These are phyloP conservation scores for Myioborus miniatus DNA, from an alignment of 2,797 vertebrate genomes.

Conservation along the genomic window DNA sequence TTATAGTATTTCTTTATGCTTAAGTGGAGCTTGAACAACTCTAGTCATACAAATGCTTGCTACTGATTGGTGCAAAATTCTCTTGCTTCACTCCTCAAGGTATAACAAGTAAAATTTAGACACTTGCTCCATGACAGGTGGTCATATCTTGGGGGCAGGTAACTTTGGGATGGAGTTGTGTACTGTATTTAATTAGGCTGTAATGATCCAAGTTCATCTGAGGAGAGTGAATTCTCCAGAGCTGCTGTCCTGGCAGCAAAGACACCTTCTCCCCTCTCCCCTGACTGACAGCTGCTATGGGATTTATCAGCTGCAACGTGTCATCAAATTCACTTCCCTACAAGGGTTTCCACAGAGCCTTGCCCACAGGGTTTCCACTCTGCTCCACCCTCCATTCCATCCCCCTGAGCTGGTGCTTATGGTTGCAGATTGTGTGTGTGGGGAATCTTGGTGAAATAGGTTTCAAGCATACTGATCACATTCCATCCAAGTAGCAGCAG, in stretches of 20 bases:
- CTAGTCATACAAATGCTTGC: background rate
- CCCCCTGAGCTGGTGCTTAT: background rate
- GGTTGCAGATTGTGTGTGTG: rapidly evolving
- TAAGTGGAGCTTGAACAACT: background rate
- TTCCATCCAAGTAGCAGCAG: background rate
- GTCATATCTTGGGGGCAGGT: too few relatives aligned
- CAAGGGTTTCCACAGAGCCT: background rate
- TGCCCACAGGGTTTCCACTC: background rate
- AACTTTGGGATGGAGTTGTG: background rate
- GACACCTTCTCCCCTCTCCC: background rate
- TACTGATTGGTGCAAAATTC: background rate
- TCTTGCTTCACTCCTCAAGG: rapidly evolving
- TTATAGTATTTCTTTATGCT: background rate
- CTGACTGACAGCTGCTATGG: background rate
- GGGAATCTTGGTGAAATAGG: background rate
- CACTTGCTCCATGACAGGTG: too few relatives aligned
- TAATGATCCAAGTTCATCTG: background rate
- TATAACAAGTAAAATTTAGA: background rate
- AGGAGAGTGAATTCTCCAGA: rapidly evolving
- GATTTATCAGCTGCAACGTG: background rate
- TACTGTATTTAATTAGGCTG: background rate
- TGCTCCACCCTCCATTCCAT: background rate
- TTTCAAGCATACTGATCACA: rapidly evolving
- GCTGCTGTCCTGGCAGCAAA: background rate
- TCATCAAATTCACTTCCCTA: rapidly evolving